Base-by-base conservation (phyloP, 2,888 invertebrate species). In the Panopea generosa region DNA sequence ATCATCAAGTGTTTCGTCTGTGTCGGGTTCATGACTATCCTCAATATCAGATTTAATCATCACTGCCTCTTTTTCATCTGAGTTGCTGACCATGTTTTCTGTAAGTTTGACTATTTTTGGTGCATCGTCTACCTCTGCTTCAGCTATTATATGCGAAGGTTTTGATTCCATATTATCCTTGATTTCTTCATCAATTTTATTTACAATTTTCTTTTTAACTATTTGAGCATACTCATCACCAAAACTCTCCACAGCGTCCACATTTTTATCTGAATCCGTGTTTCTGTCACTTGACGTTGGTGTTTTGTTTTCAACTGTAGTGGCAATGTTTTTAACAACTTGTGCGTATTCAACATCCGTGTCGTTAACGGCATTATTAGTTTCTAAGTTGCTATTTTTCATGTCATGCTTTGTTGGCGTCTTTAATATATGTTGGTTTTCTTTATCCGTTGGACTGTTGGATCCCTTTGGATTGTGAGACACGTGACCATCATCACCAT, bases 401-500 rank as follows among this genome's bases (percentile, higher is more conserved):
- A 33, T 33, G 4, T 33, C 33, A 33, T 33, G 33, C 11, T 4
- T 33, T 33, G 11, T 9, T 47, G 20, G 20, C 6, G 47, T 47
- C 47, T 47, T 20, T 4, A 16, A 16, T 47, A 9, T 47, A 3
- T 47, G 18, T 9, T 9, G 4, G 47, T 6, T 47, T 4, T 47
- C 47, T 16, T 33, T 4, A 11, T 33, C 33, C 11, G 11, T 33
- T 33, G 33, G 33, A 33, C 33, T 33, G 33, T 33, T 18, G 7
- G 49, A 6, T 16, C 75, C 75, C 0, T 60, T 22, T 49, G 73
- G 73, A 53, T 70, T 59, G 14, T 50, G 20, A 0, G 77, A 61
- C 11, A 74, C 77, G 33, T 78, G 61, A 2, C 18, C 56, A 29
- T 78, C 77, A 24, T 72, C 77, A 49, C 73, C 77, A 33, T 33